Evolutionary conservation across 2,888 invertebrate genomes (phyloP).

Genomic region (Branchipolynoe longqiensis): DNA sequence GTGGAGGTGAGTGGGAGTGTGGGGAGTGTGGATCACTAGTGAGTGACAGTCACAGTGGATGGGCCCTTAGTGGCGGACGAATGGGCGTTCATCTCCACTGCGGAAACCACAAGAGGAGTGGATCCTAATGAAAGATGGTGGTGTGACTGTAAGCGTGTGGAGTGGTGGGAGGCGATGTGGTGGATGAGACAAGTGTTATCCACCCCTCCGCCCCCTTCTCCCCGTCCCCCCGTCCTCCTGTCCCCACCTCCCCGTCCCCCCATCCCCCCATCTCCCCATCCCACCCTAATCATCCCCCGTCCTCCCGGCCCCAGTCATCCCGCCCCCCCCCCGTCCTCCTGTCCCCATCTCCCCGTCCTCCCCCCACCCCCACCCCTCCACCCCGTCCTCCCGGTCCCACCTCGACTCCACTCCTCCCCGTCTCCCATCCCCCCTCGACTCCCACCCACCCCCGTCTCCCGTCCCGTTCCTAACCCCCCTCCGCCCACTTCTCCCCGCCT

Average conservation of each 20-base stretch:
- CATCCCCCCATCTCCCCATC: background rate
- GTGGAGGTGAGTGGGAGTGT: background rate
- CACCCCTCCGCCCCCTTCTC: background rate
- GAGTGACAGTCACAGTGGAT: background rate
- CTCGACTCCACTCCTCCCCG: no score
- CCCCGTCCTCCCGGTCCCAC: background rate
- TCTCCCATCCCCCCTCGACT: no score
- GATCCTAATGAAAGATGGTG: background rate
- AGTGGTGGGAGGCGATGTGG: background rate
- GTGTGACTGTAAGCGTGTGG: background rate
- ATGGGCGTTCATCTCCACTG: background rate
- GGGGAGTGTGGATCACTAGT: background rate
- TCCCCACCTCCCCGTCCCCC: background rate
- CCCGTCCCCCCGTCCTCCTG: background rate
- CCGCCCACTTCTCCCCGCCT: no score
- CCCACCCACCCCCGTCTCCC: no score
- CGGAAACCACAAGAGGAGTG: background rate
- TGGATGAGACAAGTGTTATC: background rate
- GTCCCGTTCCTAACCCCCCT: no score
- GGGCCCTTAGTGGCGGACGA: background rate
- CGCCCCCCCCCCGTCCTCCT: no score
- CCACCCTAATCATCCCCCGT: background rate
- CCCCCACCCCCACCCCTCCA: background rate
- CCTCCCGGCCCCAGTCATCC: background rate
- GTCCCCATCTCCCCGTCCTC: no score